Evolutionary conservation across 2,797 vertebrate species (phyloP), one percentile per base, ranked within the genome.

Genomic region (Acanthurus leucopareius): DNA sequence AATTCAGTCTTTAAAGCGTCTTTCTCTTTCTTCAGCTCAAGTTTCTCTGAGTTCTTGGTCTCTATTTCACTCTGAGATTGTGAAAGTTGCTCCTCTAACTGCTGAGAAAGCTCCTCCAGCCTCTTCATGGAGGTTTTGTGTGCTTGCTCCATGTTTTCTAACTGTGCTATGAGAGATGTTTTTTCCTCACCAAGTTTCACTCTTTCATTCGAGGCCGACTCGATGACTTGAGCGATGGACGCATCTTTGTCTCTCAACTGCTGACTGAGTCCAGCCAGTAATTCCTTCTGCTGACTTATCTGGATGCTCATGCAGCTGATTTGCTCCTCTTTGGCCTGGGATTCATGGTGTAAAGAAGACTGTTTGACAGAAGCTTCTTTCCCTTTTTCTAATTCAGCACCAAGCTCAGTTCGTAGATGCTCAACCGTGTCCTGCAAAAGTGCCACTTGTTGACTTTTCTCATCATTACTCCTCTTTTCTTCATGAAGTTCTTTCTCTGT

Each of bases 231-330:
- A 32, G 93, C 86, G 51, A 97, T 74, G 22, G 95, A 95, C 14
- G 68, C 74, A 66, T 97, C 96, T 80, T 95, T 97, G 22, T 97
- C 96, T 71, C 90, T 95, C 35, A 97, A 44, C 75, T 97, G 96
- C 83, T 96, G 96, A 76, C 93, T 96, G 0, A 98, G 91, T 56
- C 93, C 89, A 53, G 94, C 71, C 13, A 97, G 92, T 22, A 97
- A 64, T 75, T 97, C 95, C 78, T 96, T 96, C 80, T 98, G 97
- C 79, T 97, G 97, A 84, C 70, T 92, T 14, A 96, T 82, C 82
- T 97, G 96, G 53, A 96, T 77, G 69, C 60, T 94, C 89, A 97
- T 89, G n/a, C 85, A 90, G 86, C 74, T 66, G 0, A 96, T 86
- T 1, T 94, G 75, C 1, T 95, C 91, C 8, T 95, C 94, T 91